Conservation (phyloP, 2,888 invertebrate genomes). For the Conomelus anceps region DNA sequence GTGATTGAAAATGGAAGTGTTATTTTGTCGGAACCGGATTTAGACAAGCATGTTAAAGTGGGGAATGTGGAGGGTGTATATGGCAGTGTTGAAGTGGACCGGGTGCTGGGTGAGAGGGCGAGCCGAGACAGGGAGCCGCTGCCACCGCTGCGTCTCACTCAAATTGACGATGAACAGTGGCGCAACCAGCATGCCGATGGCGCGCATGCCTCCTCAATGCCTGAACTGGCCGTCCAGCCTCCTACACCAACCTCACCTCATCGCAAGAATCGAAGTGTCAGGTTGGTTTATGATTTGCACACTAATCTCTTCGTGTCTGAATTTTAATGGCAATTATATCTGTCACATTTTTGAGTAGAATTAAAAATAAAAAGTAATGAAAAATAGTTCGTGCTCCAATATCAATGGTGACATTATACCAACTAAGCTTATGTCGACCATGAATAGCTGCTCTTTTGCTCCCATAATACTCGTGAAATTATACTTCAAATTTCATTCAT, state of each 20-base stretch:
- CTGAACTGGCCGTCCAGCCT: conserved; percentile 48
- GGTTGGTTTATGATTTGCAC: background rate
- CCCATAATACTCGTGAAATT: too few species aligned
- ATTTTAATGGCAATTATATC: too few species aligned
- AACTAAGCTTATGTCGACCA: too few species aligned
- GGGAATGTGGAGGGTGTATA: conserved; percentile 28
- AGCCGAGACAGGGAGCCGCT: conserved; percentile 35
- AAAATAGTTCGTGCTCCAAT: too few species aligned
- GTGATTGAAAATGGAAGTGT: conserved; percentile 18
- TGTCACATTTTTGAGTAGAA: too few species aligned
- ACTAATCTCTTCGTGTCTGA: background rate
- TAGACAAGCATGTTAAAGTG: conserved; percentile 27
- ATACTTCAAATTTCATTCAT: too few species aligned
- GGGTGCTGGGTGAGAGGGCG: conserved; percentile 40
- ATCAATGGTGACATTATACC: too few species aligned
- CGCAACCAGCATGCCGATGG: conserved; percentile 7
- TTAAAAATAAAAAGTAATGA: too few species aligned
- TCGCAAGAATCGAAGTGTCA: conserved; percentile 29
- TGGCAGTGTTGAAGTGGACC: conserved; percentile 39
- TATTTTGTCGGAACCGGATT: conserved; percentile 19
- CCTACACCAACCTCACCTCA: conserved; percentile 42
- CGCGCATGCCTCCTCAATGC: conserved; percentile 54
- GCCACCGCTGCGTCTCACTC: conserved; percentile 37
- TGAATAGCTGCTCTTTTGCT: too few species aligned
- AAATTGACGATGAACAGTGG: conserved; percentile 46